A percentile compares a stretch with the other conserved stretches of the same genome.
These are phyloP conservation scores for Podocnemis expansa DNA, from an alignment of 2,113 vertebrate species.

Conservation along the genomic window DNA sequence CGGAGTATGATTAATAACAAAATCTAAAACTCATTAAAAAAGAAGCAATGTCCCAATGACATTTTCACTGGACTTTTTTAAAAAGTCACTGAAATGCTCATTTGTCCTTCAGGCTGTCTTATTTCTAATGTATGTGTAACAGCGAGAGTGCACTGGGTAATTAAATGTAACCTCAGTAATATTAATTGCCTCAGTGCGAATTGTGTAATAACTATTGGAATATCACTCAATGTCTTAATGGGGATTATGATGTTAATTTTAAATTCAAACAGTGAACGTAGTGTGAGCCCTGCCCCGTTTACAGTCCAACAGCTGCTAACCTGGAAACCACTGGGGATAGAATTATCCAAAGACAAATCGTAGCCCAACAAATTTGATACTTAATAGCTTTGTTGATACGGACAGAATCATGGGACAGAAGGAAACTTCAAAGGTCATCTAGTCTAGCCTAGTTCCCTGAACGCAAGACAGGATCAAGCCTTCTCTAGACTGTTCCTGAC, in stretches of 20 bases:
- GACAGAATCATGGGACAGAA: no score
- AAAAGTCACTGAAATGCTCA: neutral
- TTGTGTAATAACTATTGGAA: conserved; percentile 60
- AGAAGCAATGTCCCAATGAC: neutral
- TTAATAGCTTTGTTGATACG: neutral
- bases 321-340: neutral
- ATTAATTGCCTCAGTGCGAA: conserved; percentile 63
- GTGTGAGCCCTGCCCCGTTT: conserved; percentile 50
- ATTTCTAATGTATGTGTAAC: conserved; percentile 26
- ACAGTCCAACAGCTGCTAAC: conserved; percentile 54
- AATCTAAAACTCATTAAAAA: neutral
- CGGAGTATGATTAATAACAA: neutral
- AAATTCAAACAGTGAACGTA: conserved; percentile 57
- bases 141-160: conserved; percentile 32
- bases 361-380: neutral
- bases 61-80: neutral
- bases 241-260: conserved; percentile 67
- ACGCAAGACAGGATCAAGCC: no score
- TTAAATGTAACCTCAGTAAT: conserved; percentile 61
- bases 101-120: conserved; percentile 39
- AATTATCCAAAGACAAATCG: neutral
- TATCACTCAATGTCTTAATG: conserved; percentile 69
- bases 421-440: no score
- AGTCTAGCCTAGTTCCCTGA: no score
- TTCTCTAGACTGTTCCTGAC: no score